phyloP scores from a whole-genome alignment of 64 coral and sea anemone species.

The Platygyra sinensis region DNA sequence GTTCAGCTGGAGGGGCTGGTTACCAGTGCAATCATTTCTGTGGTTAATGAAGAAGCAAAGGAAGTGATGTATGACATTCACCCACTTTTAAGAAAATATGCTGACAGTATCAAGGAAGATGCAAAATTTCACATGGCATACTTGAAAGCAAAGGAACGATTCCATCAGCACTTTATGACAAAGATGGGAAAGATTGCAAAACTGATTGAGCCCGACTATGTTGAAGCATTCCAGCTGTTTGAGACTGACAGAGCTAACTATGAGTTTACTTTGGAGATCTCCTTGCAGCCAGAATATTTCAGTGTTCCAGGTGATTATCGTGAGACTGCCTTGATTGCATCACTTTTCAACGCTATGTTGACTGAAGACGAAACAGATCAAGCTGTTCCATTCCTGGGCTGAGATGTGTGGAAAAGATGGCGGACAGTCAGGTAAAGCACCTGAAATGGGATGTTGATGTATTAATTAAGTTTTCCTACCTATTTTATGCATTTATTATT shows the following conservation, averaged over 20 bases:
- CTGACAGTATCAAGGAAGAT: no score
- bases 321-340: constrained; percentile 11
- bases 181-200: background rate
- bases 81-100: no score
- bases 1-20: no score
- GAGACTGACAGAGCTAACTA: background rate
- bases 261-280: background rate
- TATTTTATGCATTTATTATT: no score
- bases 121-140: background rate
- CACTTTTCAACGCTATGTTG: background rate
- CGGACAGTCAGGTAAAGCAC: background rate
- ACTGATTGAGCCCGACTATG: background rate
- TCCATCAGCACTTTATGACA: background rate
- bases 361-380: background rate
- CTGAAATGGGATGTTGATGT: no score
- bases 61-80: no score
- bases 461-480: no score
- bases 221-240: background rate
- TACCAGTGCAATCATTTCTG: no score
- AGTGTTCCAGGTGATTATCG: background rate
- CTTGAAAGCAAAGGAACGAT: background rate
- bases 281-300: background rate
- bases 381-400: constrained; percentile 7
- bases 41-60: no score
- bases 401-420: constrained; percentile 16